Percentiles rank a stretch among this genome's conserved stretches.
phyloP scores from a whole-genome alignment of 2,797 vertebrate species.

The Craterocephalus amniculus region DNA sequence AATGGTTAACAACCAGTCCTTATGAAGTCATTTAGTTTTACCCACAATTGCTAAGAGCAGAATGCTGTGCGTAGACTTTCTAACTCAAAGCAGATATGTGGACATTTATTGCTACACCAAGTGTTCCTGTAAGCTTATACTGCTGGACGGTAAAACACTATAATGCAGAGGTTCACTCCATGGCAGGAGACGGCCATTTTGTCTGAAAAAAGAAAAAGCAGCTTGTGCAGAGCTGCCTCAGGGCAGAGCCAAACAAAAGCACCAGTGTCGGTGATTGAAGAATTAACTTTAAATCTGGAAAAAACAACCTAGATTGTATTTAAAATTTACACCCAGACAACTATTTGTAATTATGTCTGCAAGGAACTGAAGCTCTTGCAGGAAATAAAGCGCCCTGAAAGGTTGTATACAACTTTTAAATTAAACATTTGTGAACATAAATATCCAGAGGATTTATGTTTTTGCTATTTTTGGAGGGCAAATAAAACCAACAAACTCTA shows the following conservation, averaged over 20 bases:
- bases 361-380: neutral
- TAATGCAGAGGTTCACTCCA: slow-evolving; percentile 9
- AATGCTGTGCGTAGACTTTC: neutral
- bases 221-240: slow-evolving; percentile 21
- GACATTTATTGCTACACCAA: neutral
- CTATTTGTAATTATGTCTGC: slow-evolving; percentile 2
- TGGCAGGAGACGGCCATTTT: slow-evolving; percentile 30
- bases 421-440: neutral
- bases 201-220: neutral
- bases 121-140: neutral
- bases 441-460: neutral
- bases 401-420: neutral
- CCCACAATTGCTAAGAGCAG: neutral
- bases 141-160: neutral
- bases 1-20: neutral
- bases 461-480: neutral
- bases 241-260: slow-evolving; percentile 47
- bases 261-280: slow-evolving; percentile 28
- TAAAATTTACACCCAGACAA: slow-evolving; percentile 3
- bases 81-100: neutral
- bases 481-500: slow-evolving; percentile 31
- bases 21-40: neutral
- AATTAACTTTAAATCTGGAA: slow-evolving; percentile 16
- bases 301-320: slow-evolving; percentile 14
- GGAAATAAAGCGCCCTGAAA: neutral